Conservation (phyloP, 2,113 vertebrate species). For the Cettia cetti region DNA sequence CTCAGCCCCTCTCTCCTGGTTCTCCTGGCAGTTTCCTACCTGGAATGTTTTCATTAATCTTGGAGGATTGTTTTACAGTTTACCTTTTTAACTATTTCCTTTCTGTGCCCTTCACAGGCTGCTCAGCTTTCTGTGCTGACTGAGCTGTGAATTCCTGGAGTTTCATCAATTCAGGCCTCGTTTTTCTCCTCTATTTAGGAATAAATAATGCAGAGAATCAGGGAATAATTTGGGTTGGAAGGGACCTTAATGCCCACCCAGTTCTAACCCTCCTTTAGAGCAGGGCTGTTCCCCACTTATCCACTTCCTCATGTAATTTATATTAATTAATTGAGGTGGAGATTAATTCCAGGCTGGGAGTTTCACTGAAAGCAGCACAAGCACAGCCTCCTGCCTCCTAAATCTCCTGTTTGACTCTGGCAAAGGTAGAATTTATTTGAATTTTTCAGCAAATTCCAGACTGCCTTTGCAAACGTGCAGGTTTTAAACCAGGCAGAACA, state of each 20-base stretch:
- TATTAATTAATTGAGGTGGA: not conserved
- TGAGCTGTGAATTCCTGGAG: not conserved
- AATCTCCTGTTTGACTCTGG: not conserved
- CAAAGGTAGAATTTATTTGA: not conserved
- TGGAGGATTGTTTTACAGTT: not conserved
- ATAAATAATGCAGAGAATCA: not conserved
- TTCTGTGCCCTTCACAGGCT: not conserved
- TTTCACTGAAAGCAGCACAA: not conserved
- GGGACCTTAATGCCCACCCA: not conserved
- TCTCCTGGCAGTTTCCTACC: not conserved
- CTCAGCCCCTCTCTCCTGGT: not conserved
- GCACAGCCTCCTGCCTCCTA: not conserved
- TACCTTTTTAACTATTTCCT: not conserved
- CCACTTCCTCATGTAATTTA: not conserved
- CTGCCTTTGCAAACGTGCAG: fast-evolving
- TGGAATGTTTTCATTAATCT: not conserved
- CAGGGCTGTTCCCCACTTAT: no score
- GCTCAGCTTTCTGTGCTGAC: not conserved
- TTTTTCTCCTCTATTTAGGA: not conserved
- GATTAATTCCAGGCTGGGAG: not conserved
- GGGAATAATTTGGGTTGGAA: not conserved
- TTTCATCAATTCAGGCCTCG: not conserved
- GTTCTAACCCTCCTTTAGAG: not conserved
- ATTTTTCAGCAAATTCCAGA: not conserved
- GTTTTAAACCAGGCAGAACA: not conserved